Evolutionary conservation across 2,797 vertebrate species (phyloP).

Genomic region (Natrix natrix): DNA sequence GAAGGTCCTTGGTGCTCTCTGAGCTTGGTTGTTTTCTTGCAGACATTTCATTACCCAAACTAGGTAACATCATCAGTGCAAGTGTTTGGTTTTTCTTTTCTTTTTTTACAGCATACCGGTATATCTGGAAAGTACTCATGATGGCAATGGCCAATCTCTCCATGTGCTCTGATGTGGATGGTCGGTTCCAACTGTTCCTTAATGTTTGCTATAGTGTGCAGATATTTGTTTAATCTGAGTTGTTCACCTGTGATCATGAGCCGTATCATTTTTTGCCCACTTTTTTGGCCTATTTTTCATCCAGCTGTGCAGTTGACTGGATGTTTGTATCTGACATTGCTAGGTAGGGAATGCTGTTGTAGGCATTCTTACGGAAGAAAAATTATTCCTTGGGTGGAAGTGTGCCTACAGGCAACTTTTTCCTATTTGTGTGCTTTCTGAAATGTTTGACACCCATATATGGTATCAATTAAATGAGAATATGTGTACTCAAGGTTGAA

Average conservation of each 20-base stretch:
- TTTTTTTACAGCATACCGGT: not conserved
- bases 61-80: not conserved
- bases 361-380: not conserved
- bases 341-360: not conserved
- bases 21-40: not conserved
- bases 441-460: not conserved
- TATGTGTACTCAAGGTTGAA: not conserved
- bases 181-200: not conserved
- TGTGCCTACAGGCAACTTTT: not conserved
- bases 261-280: not conserved
- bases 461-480: not conserved
- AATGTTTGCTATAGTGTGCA: not conserved
- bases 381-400: not conserved
- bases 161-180: not conserved
- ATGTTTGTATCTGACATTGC: not conserved
- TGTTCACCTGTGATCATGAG: not conserved
- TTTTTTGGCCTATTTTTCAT: not conserved
- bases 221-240: not conserved
- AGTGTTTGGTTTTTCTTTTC: not conserved
- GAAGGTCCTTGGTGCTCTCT: not conserved
- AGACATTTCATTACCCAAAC: not conserved
- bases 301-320: not conserved
- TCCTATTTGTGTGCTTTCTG: not conserved
- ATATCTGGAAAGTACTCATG: not conserved
- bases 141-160: not conserved